A percentile compares a stretch with the other conserved stretches of the same genome.
These are phyloP conservation scores for Bombycilla garrulus DNA, from an alignment of 2,113 vertebrate species.

Conservation along the genomic window DNA sequence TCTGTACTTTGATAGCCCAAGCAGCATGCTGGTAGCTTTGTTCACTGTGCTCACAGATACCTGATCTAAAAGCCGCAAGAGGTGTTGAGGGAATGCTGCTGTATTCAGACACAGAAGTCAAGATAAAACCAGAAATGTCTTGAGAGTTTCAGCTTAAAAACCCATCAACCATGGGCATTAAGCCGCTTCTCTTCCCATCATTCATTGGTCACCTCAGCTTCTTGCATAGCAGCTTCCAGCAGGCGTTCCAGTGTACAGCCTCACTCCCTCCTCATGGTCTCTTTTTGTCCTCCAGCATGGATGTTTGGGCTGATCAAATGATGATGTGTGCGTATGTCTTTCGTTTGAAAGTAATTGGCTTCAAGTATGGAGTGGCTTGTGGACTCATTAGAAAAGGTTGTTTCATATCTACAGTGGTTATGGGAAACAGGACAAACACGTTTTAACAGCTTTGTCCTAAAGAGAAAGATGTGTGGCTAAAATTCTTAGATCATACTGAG, in stretches of 20 bases:
- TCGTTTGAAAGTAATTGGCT: background rate
- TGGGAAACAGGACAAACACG: background rate
- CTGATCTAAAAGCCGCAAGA: background rate
- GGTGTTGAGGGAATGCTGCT: background rate
- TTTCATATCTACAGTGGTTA: background rate
- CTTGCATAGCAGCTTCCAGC: background rate
- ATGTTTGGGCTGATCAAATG: background rate
- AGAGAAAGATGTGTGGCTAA: background rate
- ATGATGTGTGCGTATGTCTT: background rate
- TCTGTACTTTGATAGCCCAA: background rate
- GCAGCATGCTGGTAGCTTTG: background rate
- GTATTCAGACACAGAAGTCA: background rate
- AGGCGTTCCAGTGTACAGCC: background rate
- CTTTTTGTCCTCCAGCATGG: background rate
- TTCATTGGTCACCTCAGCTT: rapidly evolving
- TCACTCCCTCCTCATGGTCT: background rate
- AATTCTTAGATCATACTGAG: background rate
- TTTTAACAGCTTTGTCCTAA: background rate
- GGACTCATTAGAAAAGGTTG: background rate
- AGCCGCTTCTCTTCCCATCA: background rate
- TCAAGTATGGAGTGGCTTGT: background rate
- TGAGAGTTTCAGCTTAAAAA: background rate
- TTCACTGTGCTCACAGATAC: background rate
- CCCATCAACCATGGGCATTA: background rate
- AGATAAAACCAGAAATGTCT: background rate